Evolutionary conservation across 1,140 invertebrate genomes (phyloP).

Genomic region (Cydia pomonella): DNA sequence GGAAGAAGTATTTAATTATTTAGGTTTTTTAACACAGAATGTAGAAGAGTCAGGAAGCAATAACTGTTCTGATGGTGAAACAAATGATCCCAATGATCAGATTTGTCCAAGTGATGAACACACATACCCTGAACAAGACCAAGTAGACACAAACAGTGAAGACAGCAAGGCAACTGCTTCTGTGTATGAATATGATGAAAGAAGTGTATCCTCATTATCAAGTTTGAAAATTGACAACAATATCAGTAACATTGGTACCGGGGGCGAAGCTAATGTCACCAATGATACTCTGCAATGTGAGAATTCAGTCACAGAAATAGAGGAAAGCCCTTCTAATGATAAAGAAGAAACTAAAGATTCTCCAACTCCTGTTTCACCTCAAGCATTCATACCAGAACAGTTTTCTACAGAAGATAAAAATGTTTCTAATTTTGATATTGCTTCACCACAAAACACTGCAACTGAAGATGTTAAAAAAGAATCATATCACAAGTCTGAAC

Average conservation of each 20-base stretch:
- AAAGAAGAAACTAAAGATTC: constrained; percentile 48
- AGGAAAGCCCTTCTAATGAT: constrained; percentile 40
- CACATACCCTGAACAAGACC: constrained; percentile 58
- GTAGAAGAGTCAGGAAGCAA: constrained; percentile 47
- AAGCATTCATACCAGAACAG: constrained; percentile 45
- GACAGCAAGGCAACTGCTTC: constrained; percentile 72
- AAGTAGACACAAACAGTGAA: constrained; percentile 71
- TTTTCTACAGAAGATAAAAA: constrained; percentile 43
- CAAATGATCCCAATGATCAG: constrained; percentile 59
- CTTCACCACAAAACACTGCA: constrained; percentile 41
- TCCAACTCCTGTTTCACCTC: constrained; percentile 43
- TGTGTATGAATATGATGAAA: constrained; percentile 75
- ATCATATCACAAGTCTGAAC: constrained; percentile 54
- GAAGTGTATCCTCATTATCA: constrained; percentile 69
- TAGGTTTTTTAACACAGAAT: constrained; percentile 57
- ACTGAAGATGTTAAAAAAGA: constrained; percentile 40
- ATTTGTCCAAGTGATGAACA: constrained; percentile 59
- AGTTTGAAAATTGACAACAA: constrained; percentile 71
- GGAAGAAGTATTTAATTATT: constrained; percentile 59
- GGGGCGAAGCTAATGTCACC: constrained; percentile 50
- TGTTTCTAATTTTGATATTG: constrained; percentile 37
- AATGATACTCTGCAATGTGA: constrained; percentile 50
- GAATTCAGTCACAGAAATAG: constrained; percentile 42
- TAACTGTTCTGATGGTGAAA: constrained; percentile 61
- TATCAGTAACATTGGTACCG: constrained; percentile 54